Conservation (phyloP, 2,113 vertebrate species). For the rat (Rattus norvegicus) region DNA sequence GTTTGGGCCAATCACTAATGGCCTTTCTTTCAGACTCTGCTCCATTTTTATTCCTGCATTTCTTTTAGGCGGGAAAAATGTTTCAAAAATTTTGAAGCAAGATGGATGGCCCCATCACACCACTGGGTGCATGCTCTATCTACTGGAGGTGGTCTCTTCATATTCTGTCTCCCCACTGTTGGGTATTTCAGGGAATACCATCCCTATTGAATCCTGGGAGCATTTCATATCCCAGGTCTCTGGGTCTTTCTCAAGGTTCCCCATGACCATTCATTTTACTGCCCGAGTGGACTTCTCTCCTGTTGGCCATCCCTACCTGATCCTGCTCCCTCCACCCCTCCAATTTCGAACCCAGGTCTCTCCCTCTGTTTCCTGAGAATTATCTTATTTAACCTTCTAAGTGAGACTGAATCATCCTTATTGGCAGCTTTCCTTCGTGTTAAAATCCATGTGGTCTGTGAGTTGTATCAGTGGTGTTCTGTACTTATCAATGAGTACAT, state of each 20-base stretch:
- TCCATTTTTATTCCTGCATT: too few species aligned
- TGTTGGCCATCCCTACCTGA: not conserved
- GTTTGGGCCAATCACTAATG: too few species aligned
- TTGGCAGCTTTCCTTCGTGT: not conserved
- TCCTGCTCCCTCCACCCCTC: not conserved
- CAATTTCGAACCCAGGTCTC: not conserved
- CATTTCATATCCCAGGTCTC: not conserved
- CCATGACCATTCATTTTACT: too few species aligned
- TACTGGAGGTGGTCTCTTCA: not conserved
- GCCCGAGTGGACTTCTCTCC: too few species aligned
- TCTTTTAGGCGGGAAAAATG: too few species aligned
- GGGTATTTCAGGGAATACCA: not conserved
- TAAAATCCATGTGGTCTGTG: not conserved
- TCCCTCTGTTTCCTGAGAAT: not conserved
- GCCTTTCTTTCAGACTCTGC: too few species aligned
- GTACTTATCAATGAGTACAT: not conserved
- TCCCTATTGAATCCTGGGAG: not conserved
- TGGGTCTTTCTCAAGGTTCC: too few species aligned
- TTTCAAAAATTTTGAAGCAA: too few species aligned
- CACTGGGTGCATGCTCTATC: too few species aligned
- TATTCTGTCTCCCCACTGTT: not conserved
- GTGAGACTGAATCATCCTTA: not conserved
- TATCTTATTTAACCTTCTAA: not conserved
- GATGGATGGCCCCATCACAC: too few species aligned
- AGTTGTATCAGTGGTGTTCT: not conserved